Base-by-base conservation (phyloP, 2,113 vertebrate species). In the Semicossyphus pulcher region DNA sequence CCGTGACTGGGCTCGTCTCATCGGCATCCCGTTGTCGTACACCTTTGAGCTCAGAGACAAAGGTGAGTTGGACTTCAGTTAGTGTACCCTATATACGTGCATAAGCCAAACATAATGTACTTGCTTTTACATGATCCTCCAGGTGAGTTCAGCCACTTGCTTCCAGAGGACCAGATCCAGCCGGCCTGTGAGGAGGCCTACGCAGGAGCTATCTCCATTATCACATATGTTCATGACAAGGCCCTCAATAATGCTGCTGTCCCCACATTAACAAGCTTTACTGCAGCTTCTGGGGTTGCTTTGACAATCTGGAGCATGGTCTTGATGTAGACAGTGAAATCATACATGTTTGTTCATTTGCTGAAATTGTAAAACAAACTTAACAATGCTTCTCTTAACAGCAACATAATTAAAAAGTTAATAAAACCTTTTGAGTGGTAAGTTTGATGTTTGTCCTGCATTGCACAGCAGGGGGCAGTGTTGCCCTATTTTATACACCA, bases 21-120 rank as follows among this genome's bases (percentile, higher is more conserved):
- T 88, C 7, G 90, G 91, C 47, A 94, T 95, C 60, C 91, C 91
- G 0, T 91, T 95, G 83, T 90, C 90, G 49, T 95, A 91, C 37
- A 94, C 93, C 0, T 94, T 95, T 71, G 93, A 95, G 68, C 90
- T 95, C 65, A 85, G 89, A 76, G 94, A 94, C 89, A 91, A 31
- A 0, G 93, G 92, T n/a, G 63, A 85, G 36, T 5, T 14, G 14
- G 20, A 20, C 36, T 11, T 20, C 4, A 9, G 10, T 21, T 10
- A 32, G 4, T 36, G 2, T 20, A n/a, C 21, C 45, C 45, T 4
- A 4, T 2, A 7, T 2, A 37, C 25, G n/a, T n/a, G 14, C 5
- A 28, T 28, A 23, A 20, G 28, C 5, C 12, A 5, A 41, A 65
- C 36, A 16, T 28, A n/a, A 41, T 14, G 31, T 23, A 2, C 32